Evolutionary conservation across 2,888 invertebrate species (phyloP), one percentile per base, ranked within the genome.

Genomic region (Clostera curtula): DNA sequence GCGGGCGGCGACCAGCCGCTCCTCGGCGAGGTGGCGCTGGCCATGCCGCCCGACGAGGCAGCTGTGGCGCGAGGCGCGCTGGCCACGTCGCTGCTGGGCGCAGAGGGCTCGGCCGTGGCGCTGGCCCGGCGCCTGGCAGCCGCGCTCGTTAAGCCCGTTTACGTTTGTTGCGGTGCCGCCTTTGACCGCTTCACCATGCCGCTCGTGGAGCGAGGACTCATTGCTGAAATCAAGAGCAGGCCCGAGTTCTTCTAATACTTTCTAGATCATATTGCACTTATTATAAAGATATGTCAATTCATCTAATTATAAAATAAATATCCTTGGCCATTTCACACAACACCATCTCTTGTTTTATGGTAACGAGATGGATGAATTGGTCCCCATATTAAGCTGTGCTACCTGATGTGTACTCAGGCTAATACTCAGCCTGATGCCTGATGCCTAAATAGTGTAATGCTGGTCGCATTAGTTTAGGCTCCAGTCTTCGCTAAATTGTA

Each of bases 131-230:
- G 64, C 7, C 49, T 62, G 19, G 50, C 68, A 1, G 31, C 48
- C 2, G 44, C 52, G 3, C 56, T 67, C 5, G 31, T 23, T 0
- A 46, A 49, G 0, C 72, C 68, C 0, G 66, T 71, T 1, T 59
- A 59, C 33, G 61, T 73, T 27, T 56, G 62, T 40, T 57, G 34
- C 4, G 52, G 49, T 2, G 4, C 32, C 2, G 43, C 18, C 49
- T 57, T 67, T 18, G 69, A 73, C 39, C 57, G 70, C 15, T 59
- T 71, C 36, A 54, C 61, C 0, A 27, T 50, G 21, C 71, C 69
- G 5, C 53, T 71, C 2, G 47, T 73, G 3, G 66, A 70, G 16
- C 31, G 39, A 1, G 49, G 45, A 13, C 42, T 49, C 4, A 40
- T 63, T 13, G 35, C 58, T 2, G 68, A 71, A 48, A 63, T 73